A percentile compares a stretch with the other conserved stretches of the same genome.
Evolutionary conservation across 2,797 vertebrate species (phyloP).

Genomic region (Chloroceryle inda): DNA sequence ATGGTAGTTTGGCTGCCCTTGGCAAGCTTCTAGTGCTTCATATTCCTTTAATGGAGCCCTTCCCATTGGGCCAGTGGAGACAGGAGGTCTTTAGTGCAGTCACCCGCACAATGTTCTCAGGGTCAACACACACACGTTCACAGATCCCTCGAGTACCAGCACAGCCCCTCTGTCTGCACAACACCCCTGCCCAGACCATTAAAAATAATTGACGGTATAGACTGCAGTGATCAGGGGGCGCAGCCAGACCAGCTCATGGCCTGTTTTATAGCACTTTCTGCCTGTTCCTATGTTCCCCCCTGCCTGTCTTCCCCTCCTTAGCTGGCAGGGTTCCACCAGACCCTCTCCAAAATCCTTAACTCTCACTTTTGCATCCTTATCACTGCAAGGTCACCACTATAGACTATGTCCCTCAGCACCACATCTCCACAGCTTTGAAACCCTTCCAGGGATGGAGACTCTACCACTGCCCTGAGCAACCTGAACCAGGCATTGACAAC

Average conservation of each 20-base stretch:
- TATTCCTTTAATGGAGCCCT: not conserved
- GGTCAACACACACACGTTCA: not conserved
- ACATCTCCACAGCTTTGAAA: too few species aligned
- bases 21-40: not conserved
- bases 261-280: not conserved
- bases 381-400: too few species aligned
- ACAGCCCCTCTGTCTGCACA: not conserved
- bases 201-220: not conserved
- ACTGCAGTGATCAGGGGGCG: not conserved
- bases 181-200: not conserved
- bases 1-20: not conserved
- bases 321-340: not conserved
- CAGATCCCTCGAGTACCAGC: not conserved
- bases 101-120: rapidly evolving
- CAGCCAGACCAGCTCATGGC: too few species aligned
- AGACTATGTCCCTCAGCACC: too few species aligned
- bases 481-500: too few species aligned
- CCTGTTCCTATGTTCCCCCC: not conserved
- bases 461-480: too few species aligned
- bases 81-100: not conserved
- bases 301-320: not conserved
- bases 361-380: not conserved
- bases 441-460: too few species aligned
- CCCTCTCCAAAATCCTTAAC: not conserved
- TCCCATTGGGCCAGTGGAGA: rapidly evolving